These are phyloP conservation scores for Tauraco erythrolophus DNA, from an alignment of 2,113 vertebrate species.

Conservation along the genomic window DNA sequence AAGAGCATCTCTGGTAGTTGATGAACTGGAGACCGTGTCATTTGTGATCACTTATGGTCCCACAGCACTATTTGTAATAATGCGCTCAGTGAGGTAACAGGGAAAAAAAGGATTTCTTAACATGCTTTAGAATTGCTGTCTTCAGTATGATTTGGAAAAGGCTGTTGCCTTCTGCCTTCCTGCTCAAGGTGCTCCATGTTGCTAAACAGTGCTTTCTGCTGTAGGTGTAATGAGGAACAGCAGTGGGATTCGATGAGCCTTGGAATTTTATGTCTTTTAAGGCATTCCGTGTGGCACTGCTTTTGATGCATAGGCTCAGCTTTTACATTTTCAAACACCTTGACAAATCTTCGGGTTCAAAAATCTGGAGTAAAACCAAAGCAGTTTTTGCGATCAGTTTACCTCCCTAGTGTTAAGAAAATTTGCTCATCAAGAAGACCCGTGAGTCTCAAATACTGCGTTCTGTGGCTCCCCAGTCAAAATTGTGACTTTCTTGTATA, in stretches of 20 bases:
- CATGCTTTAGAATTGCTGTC: neutral
- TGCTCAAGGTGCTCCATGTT: neutral
- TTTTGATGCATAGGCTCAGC: neutral
- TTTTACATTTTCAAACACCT: neutral
- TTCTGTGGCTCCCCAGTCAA: neutral
- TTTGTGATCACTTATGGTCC: neutral
- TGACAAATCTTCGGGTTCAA: neutral
- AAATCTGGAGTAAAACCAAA: neutral
- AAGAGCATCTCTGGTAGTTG: neutral
- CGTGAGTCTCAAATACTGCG: neutral
- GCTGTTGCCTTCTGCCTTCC: neutral
- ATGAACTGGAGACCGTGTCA: neutral
- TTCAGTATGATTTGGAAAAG: neutral
- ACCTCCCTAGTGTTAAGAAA: neutral
- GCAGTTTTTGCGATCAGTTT: neutral
- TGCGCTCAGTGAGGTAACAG: fast-evolving
- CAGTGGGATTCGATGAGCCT: neutral
- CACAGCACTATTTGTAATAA: neutral
- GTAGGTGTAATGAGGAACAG: neutral
- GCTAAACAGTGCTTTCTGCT: neutral
- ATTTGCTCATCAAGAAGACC: neutral
- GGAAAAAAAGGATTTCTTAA: neutral
- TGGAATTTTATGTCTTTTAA: neutral
- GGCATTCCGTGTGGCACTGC: neutral
- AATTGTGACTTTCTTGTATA: neutral